Conservation (phyloP, 2,797 vertebrate genomes). For the Hippopotamyrus pictus region DNA sequence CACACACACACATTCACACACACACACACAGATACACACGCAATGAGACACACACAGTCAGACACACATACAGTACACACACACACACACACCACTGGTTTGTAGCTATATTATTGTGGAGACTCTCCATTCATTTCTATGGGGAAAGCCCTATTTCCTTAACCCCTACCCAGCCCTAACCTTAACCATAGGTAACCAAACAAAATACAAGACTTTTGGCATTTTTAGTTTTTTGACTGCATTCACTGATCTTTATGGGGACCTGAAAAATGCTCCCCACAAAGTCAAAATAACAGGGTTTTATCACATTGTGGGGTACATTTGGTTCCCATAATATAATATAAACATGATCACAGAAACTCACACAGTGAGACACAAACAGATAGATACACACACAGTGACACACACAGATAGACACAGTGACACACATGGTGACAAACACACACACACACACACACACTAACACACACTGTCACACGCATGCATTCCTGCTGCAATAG, state of each 20-base stretch:
- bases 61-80: too few species aligned
- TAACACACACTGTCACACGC: background rate
- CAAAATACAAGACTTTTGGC: background rate
- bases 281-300: background rate
- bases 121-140: constrained; percentile 25
- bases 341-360: constrained; percentile 25
- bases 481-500: background rate
- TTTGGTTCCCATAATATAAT: background rate
- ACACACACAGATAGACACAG: constrained; percentile 15
- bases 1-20: constrained; percentile 7
- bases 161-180: background rate
- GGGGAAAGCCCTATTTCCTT: background rate
- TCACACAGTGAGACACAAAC: constrained; percentile 30
- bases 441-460: constrained; percentile 17
- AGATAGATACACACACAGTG: background rate
- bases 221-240: background rate
- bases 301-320: background rate
- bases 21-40: background rate
- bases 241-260: background rate
- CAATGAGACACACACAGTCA: background rate
- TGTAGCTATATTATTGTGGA: background rate
- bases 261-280: background rate
- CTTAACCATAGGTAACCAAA: background rate
- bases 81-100: constrained; percentile 18
- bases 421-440: background rate